Base-by-base conservation (phyloP, 1,140 invertebrate genomes). In the Nomia melanderi region DNA sequence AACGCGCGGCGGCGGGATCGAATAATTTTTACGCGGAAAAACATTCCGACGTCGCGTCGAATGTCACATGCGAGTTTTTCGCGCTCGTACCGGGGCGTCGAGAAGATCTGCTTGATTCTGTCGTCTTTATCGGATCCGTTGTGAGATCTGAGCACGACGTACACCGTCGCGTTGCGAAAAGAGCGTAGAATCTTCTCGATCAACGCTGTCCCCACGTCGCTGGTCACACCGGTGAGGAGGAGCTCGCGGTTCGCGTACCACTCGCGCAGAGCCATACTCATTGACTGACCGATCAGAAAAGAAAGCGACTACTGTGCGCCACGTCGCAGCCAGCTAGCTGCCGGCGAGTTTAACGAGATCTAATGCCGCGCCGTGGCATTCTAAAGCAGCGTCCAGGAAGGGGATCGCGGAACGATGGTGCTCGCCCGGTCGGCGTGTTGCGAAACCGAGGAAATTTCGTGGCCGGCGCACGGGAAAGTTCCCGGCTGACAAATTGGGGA, bases 141-240 rank as follows among this genome's bases (percentile, higher is more conserved):
- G 11, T 60, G 69, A 3, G 83, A 82, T 66, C 90, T 76, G 0
- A 91, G 36, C 33, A 91, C 36, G 1, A 66, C 36, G 39, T 87
- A 78, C 2, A 91, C 72, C 56, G 65, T 87, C 0, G 86, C 67
- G 31, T 78, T 50, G 2, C 88, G 85, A 41, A 89, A 86, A 1
- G 78, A 63, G 17, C 89, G 77, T 3, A 91, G 63, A 7, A 91
- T 47, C 72, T 91, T 91, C 63, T 91, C 90, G 8, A 91, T 67
- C 12, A 91, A 41, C 31, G 66, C 75, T 4, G 77, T 77, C 31
- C 90, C 90, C 7, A 90, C 62, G 39, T 89, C 84, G 63, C 89
- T 89, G 20, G 88, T 90, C 4, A 85, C 88, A 70, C 90, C 90
- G 0, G 86, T 90, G 3, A 91, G 63, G 29, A 91, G 86, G 0